phyloP scores from a whole-genome alignment of 2,888 invertebrate species.

The Troides aeacus region DNA sequence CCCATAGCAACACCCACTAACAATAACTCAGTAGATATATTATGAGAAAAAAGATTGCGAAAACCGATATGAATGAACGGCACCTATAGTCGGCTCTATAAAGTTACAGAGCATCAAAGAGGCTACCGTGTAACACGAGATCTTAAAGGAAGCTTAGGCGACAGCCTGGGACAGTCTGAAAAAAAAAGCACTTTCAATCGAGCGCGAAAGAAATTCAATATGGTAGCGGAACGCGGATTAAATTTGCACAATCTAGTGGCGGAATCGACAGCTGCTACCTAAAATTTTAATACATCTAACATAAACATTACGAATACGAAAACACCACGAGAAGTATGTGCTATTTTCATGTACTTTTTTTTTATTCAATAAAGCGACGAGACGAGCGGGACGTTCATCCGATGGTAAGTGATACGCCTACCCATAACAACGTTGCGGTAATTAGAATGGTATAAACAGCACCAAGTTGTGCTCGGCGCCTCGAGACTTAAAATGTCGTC shows the following conservation, averaged over 20 bases:
- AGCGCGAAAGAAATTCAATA: conserved; percentile 75
- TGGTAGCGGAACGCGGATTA: conserved; percentile 69
- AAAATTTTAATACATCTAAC: conserved; percentile 46
- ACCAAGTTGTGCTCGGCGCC: too few species aligned
- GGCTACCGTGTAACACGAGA: conserved; percentile 76
- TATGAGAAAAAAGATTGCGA: conserved; percentile 44
- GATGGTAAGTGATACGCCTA: too few species aligned
- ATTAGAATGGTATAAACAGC: too few species aligned
- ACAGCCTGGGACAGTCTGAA: conserved; percentile 64
- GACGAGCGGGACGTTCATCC: too few species aligned
- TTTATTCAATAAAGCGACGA: too few species aligned
- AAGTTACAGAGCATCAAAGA: conserved; percentile 65
- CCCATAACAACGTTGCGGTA: too few species aligned
- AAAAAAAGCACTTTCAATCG: conserved; percentile 63
- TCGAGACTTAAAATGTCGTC: too few species aligned
- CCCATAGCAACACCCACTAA: conserved; percentile 62
- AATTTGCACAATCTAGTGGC: conserved; percentile 73
- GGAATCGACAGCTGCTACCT: conserved; percentile 71
- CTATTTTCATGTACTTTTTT: too few species aligned
- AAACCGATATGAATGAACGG: conserved; percentile 60
- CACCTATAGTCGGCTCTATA: conserved; percentile 55
- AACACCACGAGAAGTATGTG: conserved; percentile 43
- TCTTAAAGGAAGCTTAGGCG: conserved; percentile 69
- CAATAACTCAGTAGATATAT: conserved; percentile 48
- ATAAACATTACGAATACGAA: conserved; percentile 46